A percentile compares a stretch with the other conserved stretches of the same genome.
Conservation (phyloP, 2,797 vertebrate species). For the Argentina silus region DNA sequence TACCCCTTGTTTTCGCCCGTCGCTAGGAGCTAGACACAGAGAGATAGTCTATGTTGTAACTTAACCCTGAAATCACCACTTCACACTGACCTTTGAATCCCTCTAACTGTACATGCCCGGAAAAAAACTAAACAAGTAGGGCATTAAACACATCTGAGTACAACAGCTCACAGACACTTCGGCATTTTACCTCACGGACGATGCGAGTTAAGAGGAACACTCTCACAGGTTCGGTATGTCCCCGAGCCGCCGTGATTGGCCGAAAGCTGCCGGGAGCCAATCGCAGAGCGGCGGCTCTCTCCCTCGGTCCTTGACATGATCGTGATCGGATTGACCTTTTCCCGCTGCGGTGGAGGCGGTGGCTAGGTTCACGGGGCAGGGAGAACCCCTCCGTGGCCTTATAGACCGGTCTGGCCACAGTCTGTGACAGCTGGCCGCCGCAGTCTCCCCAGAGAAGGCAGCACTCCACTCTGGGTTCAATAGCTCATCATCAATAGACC, state of each 20-base stretch:
- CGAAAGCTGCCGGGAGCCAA: constrained; percentile 8
- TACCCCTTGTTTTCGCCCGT: neutral
- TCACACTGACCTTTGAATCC: neutral
- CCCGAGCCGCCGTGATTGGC: neutral
- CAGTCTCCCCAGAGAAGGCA: constrained; percentile 64
- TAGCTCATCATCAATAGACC: constrained; percentile 80
- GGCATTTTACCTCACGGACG: neutral
- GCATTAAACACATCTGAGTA: neutral
- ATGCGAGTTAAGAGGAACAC: neutral
- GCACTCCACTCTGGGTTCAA: constrained; percentile 69
- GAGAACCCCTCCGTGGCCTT: constrained; percentile 63
- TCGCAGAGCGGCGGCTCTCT: constrained; percentile 28
- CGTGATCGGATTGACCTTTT: constrained; percentile 69
- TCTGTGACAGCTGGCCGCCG: constrained; percentile 59
- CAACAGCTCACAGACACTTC: neutral
- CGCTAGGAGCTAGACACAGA: neutral
- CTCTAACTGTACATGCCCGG: neutral
- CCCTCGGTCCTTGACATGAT: constrained; percentile 44
- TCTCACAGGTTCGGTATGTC: constrained; percentile 3
- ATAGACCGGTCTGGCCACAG: constrained; percentile 57
- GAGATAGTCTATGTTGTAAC: neutral
- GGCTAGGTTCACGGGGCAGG: constrained; percentile 65
- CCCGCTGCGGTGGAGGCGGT: constrained; percentile 44
- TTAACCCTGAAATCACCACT: neutral
- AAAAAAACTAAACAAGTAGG: neutral